Percentiles rank a stretch among this genome's conserved stretches.
Conservation (phyloP, 35 echinoderm and acorn worm species). For the Anneissia japonica region DNA sequence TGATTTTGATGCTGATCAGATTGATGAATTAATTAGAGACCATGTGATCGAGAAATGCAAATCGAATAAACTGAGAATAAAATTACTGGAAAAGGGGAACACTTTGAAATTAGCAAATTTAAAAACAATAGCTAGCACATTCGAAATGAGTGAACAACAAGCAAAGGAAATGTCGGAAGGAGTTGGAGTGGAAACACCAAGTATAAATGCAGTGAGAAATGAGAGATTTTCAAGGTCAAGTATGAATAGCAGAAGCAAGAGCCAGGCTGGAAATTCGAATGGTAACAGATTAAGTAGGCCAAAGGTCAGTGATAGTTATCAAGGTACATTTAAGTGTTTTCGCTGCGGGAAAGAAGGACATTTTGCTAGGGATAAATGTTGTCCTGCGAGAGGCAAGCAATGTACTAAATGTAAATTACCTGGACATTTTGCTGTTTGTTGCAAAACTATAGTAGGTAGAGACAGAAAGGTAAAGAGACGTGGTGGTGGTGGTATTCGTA, state of each 20-base stretch:
- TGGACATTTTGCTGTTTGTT: conserved; percentile 50
- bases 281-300: no score
- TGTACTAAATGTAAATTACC: conserved; percentile 42
- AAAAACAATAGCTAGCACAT: background rate
- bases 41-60: conserved; percentile 4
- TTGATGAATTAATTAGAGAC: background rate
- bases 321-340: no score
- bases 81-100: conserved; percentile 1
- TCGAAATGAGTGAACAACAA: background rate
- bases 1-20: background rate
- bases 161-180: background rate
- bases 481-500: background rate
- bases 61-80: background rate
- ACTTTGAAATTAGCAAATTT: background rate
- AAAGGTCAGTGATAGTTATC: no score
- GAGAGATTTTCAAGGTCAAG: no score
- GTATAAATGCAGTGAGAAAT: no score
- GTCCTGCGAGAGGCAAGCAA: conserved; percentile 43
- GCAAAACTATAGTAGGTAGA: conserved; percentile 33
- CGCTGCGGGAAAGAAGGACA: conserved; percentile 54
- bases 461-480: no score
- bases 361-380: conserved; percentile 40
- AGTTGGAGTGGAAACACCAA: no score
- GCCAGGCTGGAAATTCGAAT: no score
- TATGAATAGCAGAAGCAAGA: no score